phyloP scores from a whole-genome alignment of 2,113 vertebrate species.

The Montifringilla adamsi region DNA sequence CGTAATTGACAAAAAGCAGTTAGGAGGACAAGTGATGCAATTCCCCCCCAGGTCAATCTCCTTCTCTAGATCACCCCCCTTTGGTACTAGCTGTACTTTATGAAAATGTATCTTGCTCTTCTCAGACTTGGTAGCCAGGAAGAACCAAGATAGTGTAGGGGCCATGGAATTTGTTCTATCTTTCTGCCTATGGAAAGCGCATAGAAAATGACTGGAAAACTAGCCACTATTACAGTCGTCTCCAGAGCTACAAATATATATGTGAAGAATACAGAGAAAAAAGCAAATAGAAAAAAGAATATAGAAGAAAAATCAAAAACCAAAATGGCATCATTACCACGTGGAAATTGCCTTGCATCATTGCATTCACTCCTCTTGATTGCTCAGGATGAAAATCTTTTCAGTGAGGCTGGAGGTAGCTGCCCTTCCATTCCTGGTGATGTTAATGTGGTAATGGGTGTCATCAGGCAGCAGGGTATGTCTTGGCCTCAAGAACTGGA shows the following conservation, averaged over 20 bases:
- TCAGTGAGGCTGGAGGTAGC: neutral
- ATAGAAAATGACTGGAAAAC: neutral
- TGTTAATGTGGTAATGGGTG: neutral
- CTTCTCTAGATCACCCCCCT: neutral
- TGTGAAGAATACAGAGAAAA: neutral
- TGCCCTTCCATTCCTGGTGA: neutral
- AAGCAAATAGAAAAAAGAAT: neutral
- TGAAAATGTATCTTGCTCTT: neutral
- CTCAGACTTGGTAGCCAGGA: neutral
- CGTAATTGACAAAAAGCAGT: neutral
- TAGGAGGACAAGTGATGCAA: neutral
- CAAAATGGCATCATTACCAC: neutral
- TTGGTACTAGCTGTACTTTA: neutral
- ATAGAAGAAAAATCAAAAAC: neutral
- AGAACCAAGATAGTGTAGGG: neutral
- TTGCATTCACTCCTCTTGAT: neutral
- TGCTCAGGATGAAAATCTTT: neutral
- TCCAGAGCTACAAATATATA: neutral
- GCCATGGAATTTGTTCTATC: neutral
- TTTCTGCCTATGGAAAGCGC: neutral
- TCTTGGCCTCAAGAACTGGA: neutral
- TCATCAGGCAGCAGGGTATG: neutral
- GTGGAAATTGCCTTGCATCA: neutral
- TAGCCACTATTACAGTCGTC: neutral
- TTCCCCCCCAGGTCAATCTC: neutral